Evolutionary conservation across 2,888 invertebrate genomes (phyloP).

Genomic region (Sphinx pinastri): DNA sequence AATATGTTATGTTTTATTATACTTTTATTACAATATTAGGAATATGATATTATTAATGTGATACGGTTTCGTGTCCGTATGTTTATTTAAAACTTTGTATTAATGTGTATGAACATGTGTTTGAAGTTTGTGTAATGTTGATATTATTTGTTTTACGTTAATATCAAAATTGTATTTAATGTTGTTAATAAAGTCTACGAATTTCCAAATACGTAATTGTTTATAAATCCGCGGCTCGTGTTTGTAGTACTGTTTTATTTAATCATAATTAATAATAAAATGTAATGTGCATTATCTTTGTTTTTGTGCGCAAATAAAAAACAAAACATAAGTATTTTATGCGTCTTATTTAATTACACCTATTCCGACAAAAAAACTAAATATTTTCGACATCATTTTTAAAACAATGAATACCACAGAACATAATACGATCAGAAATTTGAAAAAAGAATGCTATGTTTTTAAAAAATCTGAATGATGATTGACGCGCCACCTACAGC

Average conservation of each 20-base stretch:
- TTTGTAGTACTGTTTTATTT: neutral
- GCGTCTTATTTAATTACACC: neutral
- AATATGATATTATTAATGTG: neutral
- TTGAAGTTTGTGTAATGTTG: neutral
- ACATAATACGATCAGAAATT: neutral
- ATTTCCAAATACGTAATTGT: neutral
- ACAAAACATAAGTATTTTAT: neutral
- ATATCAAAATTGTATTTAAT: neutral
- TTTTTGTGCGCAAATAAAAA: neutral
- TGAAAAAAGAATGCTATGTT: neutral
- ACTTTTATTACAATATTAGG: neutral
- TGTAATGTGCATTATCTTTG: neutral
- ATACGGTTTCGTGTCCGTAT: slow-evolving; percentile 2
- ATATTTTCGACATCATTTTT: neutral
- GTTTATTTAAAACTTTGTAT: slow-evolving; percentile 15
- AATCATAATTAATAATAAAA: neutral
- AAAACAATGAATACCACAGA: no score
- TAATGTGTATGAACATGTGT: slow-evolving; percentile 11
- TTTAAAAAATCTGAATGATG: neutral
- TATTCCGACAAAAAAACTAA: no score
- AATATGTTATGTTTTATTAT: neutral
- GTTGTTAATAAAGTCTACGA: neutral
- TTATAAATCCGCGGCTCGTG: neutral
- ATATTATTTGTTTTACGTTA: neutral
- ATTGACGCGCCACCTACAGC: slow-evolving; percentile 9